Base-by-base conservation (phyloP, 2,797 vertebrate genomes). In the Meda fulgida region DNA sequence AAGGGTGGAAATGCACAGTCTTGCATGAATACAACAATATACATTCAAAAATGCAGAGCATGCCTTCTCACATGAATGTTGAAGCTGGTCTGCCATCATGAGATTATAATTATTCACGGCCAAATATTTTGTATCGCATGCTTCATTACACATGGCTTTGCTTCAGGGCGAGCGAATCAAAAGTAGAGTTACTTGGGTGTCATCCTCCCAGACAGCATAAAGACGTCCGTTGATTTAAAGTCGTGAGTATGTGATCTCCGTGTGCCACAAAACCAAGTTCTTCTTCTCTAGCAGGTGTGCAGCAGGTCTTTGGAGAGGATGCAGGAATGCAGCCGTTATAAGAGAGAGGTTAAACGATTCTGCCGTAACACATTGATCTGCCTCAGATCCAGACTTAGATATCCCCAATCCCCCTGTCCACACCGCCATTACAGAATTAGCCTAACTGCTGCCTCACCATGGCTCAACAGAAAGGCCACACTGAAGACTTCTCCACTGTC, bases 361-460 rank as follows among this genome's bases (percentile, higher is more conserved):
- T 91, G 92, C 92, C 94, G 93, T 94, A 92, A 93, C 95, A 93
- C 93, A 95, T 94, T 94, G 94, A 95, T 94, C 93, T 91, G 91
- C 89, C 90, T 93, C 91, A 91, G 93, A 94, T 94, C 89, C 89
- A 92, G 93, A 80, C 66, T 90, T 91, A 93, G 93, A 94, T 93
- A 93, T 89, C 90, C 85, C 90, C 91, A 93, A 92, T 91, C 90
- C 89, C 87, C 89, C 55, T 77, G 46, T 72, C 60, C 92, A 91
- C 89, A 89, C 90, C 90, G 87, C 91, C 92, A 93, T 95, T 93
- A 95, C 89, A 91, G 92, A 93, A 96, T 95, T 96, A 95, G 90
- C 95, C 94, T 94, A 95, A 95, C 92, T 91, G 92, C 93, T 85
- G 90, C 89, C 84, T 89, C 89, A 91, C 89, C 88, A 89, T 84